phyloP scores from a whole-genome alignment of 2,113 vertebrate genomes.

The Bos taurus region DNA sequence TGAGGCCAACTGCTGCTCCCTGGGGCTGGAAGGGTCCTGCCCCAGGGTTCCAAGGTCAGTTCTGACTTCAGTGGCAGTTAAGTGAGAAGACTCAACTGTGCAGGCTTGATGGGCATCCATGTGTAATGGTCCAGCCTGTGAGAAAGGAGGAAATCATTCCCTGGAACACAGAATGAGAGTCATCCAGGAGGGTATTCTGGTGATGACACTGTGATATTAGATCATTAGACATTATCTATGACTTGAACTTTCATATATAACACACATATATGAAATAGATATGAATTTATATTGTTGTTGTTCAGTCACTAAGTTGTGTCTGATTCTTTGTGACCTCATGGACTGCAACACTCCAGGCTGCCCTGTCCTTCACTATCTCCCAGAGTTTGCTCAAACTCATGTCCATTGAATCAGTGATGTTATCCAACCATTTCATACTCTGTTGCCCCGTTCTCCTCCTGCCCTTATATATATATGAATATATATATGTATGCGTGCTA shows the following conservation, averaged over 20 bases:
- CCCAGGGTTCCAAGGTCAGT: background rate
- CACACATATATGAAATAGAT: too few relatives aligned
- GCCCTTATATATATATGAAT: background rate
- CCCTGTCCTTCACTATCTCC: background rate
- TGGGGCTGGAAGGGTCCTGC: background rate
- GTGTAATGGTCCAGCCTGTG: background rate
- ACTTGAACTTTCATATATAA: background rate
- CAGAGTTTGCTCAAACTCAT: background rate
- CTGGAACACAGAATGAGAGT: fast-evolving
- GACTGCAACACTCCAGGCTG: background rate
- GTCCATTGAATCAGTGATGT: background rate
- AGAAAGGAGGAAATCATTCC: background rate
- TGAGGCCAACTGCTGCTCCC: background rate
- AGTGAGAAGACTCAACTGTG: background rate
- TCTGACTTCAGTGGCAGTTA: background rate
- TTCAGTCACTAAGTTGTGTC: background rate
- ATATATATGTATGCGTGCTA: background rate
- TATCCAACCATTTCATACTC: background rate
- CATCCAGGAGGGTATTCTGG: background rate
- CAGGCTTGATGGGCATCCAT: fast-evolving
- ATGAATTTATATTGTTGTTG: background rate
- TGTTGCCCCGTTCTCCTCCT: background rate
- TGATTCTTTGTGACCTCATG: background rate
- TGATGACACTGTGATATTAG: background rate
- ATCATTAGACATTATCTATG: background rate